phyloP scores from a whole-genome alignment of 2,113 vertebrate genomes.

The Gymnobelideus leadbeateri region DNA sequence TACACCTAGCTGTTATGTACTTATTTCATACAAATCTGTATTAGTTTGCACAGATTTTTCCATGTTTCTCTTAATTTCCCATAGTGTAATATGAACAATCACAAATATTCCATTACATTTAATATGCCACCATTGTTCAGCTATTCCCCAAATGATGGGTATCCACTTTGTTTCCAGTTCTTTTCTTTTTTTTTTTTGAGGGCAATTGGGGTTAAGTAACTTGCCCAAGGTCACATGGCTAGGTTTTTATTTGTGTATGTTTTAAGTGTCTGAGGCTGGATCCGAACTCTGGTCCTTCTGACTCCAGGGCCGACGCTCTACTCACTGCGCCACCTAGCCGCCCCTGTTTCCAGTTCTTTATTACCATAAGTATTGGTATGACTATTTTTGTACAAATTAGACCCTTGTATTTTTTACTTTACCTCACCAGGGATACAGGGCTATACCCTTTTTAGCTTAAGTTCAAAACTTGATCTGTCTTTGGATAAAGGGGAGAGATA shows the following conservation, averaged over 20 bases:
- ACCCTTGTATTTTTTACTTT: neutral
- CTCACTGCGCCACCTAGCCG: too few species aligned
- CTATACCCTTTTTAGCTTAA: constrained; percentile 53
- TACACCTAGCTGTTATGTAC: neutral
- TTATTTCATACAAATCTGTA: neutral
- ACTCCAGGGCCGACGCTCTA: too few species aligned
- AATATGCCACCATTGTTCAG: neutral
- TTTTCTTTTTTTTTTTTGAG: too few species aligned
- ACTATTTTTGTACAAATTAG: neutral
- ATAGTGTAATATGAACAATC: neutral
- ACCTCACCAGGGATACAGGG: neutral
- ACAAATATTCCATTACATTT: neutral
- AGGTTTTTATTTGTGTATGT: too few species aligned
- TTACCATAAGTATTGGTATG: neutral
- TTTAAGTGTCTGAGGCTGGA: too few species aligned
- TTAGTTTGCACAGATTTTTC: neutral
- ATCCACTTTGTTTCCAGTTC: neutral
- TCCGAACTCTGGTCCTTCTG: too few species aligned
- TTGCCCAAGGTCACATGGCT: too few species aligned
- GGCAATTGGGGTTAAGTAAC: too few species aligned
- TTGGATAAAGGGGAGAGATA: constrained; percentile 68
- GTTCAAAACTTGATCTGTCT: constrained; percentile 56
- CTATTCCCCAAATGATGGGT: neutral
- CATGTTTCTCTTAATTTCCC: neutral
- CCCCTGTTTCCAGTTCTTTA: neutral